phyloP scores from a whole-genome alignment of 2,888 invertebrate genomes.

The Erebia epiphron region DNA sequence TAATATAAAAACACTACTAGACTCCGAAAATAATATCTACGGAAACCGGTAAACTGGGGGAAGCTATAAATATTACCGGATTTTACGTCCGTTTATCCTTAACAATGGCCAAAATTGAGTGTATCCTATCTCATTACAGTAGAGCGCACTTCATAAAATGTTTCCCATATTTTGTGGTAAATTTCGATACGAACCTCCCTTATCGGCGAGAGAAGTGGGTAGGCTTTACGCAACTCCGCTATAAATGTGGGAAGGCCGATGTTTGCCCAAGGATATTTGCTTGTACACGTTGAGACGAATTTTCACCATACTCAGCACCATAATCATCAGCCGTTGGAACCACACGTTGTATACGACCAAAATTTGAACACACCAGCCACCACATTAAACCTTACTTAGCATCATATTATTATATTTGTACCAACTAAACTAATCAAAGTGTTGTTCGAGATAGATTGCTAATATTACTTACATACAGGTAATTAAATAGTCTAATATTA shows the following conservation, averaged over 20 bases:
- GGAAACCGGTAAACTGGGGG: conserved; percentile 44
- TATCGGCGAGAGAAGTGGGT: conserved; percentile 45
- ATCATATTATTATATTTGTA: no score
- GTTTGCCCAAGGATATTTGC: conserved; percentile 28
- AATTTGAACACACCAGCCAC: no score
- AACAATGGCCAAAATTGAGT: conserved; percentile 53
- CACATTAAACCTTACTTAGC: no score
- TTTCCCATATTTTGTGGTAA: conserved; percentile 48
- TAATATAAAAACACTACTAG: conserved; percentile 41
- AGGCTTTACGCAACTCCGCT: conserved; percentile 40
- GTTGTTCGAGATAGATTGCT: neutral
- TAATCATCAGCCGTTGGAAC: no score
- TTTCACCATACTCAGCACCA: neutral
- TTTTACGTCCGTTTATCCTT: conserved; percentile 53
- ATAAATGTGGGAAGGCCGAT: conserved; percentile 37
- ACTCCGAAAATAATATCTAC: conserved; percentile 42
- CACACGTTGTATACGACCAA: no score
- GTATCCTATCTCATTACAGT: conserved; percentile 53
- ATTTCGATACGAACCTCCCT: conserved; percentile 43
- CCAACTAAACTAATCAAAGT: conserved; percentile 16
- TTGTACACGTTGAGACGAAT: neutral
- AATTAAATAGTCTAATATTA: no score
- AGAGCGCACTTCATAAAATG: conserved; percentile 53
- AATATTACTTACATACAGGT: neutral
- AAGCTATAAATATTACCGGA: conserved; percentile 50